Conservation (phyloP, 2,888 invertebrate genomes). For the Thymelicus acteon region DNA sequence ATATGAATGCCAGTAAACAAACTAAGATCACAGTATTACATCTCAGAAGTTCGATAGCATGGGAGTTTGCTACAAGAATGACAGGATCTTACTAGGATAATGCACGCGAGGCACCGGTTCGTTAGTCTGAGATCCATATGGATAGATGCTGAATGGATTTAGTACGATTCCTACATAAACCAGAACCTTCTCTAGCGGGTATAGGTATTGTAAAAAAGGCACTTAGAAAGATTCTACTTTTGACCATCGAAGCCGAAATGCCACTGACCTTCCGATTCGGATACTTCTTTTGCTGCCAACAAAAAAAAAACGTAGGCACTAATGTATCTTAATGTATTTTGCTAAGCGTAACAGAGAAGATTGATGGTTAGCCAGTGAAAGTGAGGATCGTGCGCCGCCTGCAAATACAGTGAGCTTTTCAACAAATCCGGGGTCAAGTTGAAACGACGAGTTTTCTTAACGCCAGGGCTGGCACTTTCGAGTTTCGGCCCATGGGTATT, state of each 20-base stretch:
- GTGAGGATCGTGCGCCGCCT: slow-evolving; percentile 65
- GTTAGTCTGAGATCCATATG: no score
- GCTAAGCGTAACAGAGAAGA: slow-evolving; percentile 62
- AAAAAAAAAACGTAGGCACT: slow-evolving; percentile 50
- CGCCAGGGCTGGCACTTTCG: slow-evolving; percentile 23
- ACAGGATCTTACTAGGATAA: no score
- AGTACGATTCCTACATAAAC: no score
- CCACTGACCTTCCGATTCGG: slow-evolving; percentile 39
- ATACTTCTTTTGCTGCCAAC: slow-evolving; percentile 44
- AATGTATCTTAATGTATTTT: slow-evolving; percentile 56
- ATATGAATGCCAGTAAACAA: no score
- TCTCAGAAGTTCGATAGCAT: no score
- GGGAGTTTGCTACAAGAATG: no score
- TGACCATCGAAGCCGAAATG: slow-evolving; percentile 4
- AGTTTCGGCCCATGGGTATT: neutral
- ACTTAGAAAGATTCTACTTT: no score
- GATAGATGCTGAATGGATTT: no score
- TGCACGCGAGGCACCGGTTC: no score
- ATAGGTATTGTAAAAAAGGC: no score
- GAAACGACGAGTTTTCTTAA: slow-evolving; percentile 34
- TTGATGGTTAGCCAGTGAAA: slow-evolving; percentile 70
- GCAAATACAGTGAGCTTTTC: slow-evolving; percentile 53
- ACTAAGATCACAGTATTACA: no score
- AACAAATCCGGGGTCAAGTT: slow-evolving; percentile 54
- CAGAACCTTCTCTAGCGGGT: no score